Percentiles rank a stretch among this genome's conserved stretches.
Evolutionary conservation across 2,888 invertebrate genomes (phyloP).

Genomic region (Thumatha senex): DNA sequence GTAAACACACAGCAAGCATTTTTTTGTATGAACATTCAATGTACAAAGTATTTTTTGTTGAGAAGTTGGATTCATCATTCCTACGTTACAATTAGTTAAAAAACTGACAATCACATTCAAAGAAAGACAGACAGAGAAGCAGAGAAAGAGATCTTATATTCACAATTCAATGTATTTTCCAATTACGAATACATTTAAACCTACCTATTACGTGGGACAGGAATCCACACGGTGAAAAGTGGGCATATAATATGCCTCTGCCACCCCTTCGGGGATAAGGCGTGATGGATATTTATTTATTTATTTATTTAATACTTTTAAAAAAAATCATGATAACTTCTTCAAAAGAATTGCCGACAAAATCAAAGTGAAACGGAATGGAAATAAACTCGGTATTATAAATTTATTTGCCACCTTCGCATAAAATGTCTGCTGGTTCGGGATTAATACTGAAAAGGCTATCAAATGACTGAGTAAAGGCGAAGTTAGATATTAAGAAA

Average conservation of each 20-base stretch:
- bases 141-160: too few species aligned
- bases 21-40: too few species aligned
- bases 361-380: slow-evolving; percentile 2
- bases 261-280: neutral
- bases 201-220: too few species aligned
- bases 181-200: too few species aligned
- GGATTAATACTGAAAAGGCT: slow-evolving; percentile 39
- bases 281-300: neutral
- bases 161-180: too few species aligned
- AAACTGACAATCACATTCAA: too few species aligned
- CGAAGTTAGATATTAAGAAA: slow-evolving; percentile 11
- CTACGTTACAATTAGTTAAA: too few species aligned
- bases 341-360: neutral
- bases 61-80: too few species aligned
- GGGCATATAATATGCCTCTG: neutral
- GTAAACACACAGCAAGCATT: too few species aligned
- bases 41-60: too few species aligned
- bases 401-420: slow-evolving; percentile 35
- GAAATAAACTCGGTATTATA: slow-evolving; percentile 8
- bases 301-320: neutral
- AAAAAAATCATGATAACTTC: neutral
- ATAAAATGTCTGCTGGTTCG: slow-evolving; percentile 41
- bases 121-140: too few species aligned
- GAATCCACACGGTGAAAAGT: too few species aligned
- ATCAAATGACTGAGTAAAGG: slow-evolving; percentile 39